phyloP scores from a whole-genome alignment of 1,140 invertebrate genomes.

The Trypoxylus dichotomus region DNA sequence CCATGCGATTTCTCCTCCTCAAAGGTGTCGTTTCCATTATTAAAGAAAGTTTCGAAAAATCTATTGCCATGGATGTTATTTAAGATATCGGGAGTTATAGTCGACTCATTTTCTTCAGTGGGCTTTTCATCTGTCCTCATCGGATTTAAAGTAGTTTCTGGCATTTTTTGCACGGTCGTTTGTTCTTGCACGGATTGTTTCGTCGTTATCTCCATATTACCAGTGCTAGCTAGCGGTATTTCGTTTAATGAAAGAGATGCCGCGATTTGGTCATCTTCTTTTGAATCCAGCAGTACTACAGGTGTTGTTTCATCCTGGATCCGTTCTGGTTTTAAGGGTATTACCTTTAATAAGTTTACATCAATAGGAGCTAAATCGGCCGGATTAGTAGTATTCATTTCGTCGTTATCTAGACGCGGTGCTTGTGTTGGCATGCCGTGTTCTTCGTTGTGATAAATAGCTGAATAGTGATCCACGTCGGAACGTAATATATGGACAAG shows the following conservation, averaged over 20 bases:
- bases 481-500: constrained; percentile 59
- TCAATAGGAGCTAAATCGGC: constrained; percentile 43
- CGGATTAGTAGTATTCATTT: constrained; percentile 51
- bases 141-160: constrained; percentile 34
- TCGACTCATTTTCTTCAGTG: constrained; percentile 31
- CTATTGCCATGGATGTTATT: constrained; percentile 50
- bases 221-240: neutral
- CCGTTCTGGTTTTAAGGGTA: constrained; percentile 33
- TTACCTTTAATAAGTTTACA: constrained; percentile 31
- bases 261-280: constrained; percentile 32
- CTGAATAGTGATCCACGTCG: constrained; percentile 40
- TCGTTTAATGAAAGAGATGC: constrained; percentile 21
- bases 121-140: constrained; percentile 23
- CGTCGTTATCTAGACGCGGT: constrained; percentile 50
- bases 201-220: neutral
- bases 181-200: neutral
- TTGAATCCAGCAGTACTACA: neutral
- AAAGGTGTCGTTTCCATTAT: neutral
- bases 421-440: constrained; percentile 30
- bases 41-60: constrained; percentile 35
- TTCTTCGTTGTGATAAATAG: constrained; percentile 2
- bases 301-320: constrained; percentile 29
- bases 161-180: constrained; percentile 23
- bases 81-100: constrained; percentile 44
- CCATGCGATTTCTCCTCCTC: too few species aligned